Evolutionary conservation across 2,888 invertebrate species (phyloP).

Genomic region (Erpobdella octoculata): DNA sequence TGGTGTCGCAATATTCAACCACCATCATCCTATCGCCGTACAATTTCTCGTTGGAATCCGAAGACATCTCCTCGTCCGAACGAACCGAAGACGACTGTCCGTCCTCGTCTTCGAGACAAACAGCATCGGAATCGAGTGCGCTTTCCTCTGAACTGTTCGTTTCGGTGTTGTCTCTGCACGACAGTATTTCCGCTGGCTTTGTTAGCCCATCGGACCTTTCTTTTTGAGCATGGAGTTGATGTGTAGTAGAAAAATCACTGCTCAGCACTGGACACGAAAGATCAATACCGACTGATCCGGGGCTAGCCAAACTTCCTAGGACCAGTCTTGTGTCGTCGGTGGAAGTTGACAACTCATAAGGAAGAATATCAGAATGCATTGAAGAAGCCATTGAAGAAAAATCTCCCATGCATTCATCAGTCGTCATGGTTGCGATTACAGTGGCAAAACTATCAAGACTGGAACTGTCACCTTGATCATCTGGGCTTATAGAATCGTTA

Average conservation of each 20-base stretch:
- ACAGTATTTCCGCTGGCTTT: background rate
- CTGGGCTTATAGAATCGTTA: constrained; percentile 34
- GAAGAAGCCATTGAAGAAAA: constrained; percentile 55
- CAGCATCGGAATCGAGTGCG: background rate
- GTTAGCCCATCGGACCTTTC: background rate
- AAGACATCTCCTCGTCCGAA: constrained; percentile 5
- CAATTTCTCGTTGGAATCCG: background rate
- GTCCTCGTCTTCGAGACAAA: background rate
- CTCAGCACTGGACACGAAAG: background rate
- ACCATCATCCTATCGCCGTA: background rate
- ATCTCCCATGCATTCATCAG: constrained; percentile 54
- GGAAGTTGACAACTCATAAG: constrained; percentile 44
- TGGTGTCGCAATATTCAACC: constrained; percentile 19
- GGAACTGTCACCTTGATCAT: constrained; percentile 47
- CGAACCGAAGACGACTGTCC: constrained; percentile 5
- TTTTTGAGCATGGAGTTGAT: background rate
- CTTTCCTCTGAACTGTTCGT: background rate
- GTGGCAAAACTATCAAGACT: constrained; percentile 52
- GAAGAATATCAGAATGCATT: constrained; percentile 54
- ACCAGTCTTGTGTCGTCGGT: too few relatives aligned
- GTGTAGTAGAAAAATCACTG: background rate
- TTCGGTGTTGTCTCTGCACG: background rate
- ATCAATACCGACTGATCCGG: background rate
- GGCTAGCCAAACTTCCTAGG: background rate
- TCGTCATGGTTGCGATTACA: constrained; percentile 46